Percentiles rank a stretch among this genome's conserved stretches.
phyloP scores from a whole-genome alignment of 1,140 invertebrate genomes.

The Drosophila chauvacae region DNA sequence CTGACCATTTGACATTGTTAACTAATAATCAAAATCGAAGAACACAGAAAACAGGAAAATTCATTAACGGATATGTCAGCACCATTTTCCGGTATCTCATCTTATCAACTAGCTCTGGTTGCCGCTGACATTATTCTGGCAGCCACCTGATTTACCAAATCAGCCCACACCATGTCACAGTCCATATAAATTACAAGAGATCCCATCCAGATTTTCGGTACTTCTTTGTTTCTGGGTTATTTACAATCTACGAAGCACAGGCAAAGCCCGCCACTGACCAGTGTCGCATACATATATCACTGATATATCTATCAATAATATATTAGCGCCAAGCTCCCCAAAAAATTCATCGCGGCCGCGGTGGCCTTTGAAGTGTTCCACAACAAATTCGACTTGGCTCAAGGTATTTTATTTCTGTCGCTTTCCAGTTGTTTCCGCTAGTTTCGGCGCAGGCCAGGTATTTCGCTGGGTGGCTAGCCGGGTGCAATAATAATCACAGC shows the following conservation, averaged over 20 bases:
- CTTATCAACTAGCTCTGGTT: background rate
- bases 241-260: slow-evolving; percentile 33
- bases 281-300: slow-evolving; percentile 53
- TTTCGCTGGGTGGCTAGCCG: slow-evolving; percentile 21
- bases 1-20: slow-evolving; percentile 28
- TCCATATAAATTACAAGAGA: slow-evolving; percentile 2
- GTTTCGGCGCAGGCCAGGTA: slow-evolving; percentile 3
- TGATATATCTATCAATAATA: slow-evolving; percentile 64
- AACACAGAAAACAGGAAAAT: slow-evolving; percentile 12
- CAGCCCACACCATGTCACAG: slow-evolving; percentile 13
- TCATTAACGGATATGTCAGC: slow-evolving; percentile 20
- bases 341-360: slow-evolving; percentile 19
- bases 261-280: slow-evolving; percentile 44
- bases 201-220: slow-evolving; percentile 35
- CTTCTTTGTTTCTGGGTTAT: slow-evolving; percentile 35
- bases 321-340: slow-evolving; percentile 45
- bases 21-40: slow-evolving; percentile 8
- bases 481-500: slow-evolving; percentile 62
- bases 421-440: slow-evolving; percentile 41
- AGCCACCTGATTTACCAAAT: slow-evolving; percentile 26
- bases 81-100: slow-evolving; percentile 5
- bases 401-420: slow-evolving; percentile 44
- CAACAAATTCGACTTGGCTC: slow-evolving; percentile 35
- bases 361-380: slow-evolving; percentile 37
- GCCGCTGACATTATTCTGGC: background rate